Base-by-base conservation (phyloP, 2,888 invertebrate genomes). In the Tipula lateralis region DNA sequence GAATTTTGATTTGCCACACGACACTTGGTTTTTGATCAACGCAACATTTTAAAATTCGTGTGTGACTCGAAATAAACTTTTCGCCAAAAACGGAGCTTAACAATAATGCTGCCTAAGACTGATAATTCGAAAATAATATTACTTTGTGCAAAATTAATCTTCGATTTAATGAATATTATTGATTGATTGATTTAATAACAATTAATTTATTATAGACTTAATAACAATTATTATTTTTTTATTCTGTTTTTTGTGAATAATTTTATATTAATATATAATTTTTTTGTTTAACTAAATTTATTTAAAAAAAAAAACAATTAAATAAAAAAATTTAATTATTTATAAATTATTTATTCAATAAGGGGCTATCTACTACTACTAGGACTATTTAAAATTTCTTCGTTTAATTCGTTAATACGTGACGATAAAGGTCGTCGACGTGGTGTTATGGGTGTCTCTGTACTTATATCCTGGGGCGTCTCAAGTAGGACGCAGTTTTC, bases 401-500 rank as follows among this genome's bases (percentile, higher is more conserved):
- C 89, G 86, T 90, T 91, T 44, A 90, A 87, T 88, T 90, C 91
- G 87, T 90, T 89, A 83, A 90, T 89, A 85, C 89, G 88, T 85
- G 90, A 89, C 80, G 91, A 90, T 86, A 91, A 87, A 44, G 89
- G 90, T 88, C 91, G 88, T 36, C 90, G 88, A 39, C 90, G 88
- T 84, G 90, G 90, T 85, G 90, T 89, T 85, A 89, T 89, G 86
- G 88, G 87, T 85, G 90, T 89, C 36, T 81, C 84, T 36, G 39
- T 30, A 66, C 19, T 66, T 29, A 50, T 84, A 89, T 92, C 92
- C 91, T 94, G 94, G 91, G 93, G 93, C 91, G 93, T 94, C 92
- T 93, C 93, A 92, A 94, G 94, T 91, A 95, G 93, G 91, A 94
- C 94, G 92, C 94, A 94, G 92, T 94, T 95, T 92, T 95, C 95